A percentile compares a stretch with the other conserved stretches of the same genome.
Evolutionary conservation across 2,113 vertebrate species (phyloP).

Genomic region (Jacana jacana): DNA sequence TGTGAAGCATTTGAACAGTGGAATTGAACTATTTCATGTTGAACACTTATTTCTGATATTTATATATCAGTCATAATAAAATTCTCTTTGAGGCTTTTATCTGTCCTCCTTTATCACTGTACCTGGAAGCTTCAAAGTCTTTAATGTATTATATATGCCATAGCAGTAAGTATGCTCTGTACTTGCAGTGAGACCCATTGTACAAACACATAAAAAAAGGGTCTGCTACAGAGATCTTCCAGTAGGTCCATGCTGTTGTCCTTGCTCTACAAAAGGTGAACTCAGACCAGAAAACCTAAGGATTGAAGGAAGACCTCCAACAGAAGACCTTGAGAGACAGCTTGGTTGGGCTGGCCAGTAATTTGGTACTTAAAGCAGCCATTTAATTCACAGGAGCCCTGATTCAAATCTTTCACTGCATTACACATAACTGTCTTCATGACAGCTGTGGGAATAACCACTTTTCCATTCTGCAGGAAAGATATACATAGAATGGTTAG

Average conservation of each 20-base stretch:
- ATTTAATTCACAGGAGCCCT: not conserved
- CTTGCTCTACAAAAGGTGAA: not conserved
- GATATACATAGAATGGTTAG: not conserved
- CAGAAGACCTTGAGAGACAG: not conserved
- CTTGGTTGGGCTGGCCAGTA: not conserved
- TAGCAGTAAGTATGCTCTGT: not conserved
- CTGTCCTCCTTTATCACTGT: not conserved
- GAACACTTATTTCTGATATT: conserved; percentile 17
- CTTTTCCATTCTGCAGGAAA: not conserved
- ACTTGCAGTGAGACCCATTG: not conserved
- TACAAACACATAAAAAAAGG: not conserved
- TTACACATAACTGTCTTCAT: not conserved
- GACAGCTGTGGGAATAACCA: not conserved
- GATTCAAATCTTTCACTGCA: not conserved
- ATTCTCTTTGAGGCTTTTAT: conserved; percentile 40
- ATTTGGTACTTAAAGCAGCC: not conserved
- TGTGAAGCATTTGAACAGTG: not conserved
- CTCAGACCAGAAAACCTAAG: not conserved
- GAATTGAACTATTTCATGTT: not conserved
- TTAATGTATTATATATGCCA: conserved; percentile 43
- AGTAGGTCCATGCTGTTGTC: not conserved
- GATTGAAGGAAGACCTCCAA: not conserved
- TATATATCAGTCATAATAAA: conserved; percentile 1
- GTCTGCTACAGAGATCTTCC: not conserved
- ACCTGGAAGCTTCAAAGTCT: conserved; percentile 22